Evolutionary conservation across 2,888 invertebrate species (phyloP).

Genomic region (Eumerus sabulonum): DNA sequence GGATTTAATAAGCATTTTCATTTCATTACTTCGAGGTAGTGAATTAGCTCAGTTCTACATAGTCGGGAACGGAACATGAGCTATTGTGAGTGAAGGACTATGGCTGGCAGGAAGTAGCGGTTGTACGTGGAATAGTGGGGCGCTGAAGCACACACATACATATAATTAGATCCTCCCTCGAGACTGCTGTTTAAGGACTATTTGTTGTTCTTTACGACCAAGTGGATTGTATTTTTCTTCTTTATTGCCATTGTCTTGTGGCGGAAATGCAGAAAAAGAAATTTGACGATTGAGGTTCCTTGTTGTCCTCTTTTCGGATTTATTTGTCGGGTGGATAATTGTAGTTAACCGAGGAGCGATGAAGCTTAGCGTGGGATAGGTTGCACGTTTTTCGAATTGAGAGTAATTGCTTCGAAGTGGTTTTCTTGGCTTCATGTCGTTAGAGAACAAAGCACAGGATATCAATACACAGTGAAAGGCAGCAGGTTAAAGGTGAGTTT

Average conservation of each 20-base stretch:
- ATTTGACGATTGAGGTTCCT: not conserved
- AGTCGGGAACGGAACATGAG: no score
- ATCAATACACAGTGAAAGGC: no score
- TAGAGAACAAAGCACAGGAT: no score
- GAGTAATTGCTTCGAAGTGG: no score
- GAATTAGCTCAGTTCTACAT: slow-evolving; percentile 6
- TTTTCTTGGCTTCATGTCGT: no score
- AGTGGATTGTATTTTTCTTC: slow-evolving; percentile 41
- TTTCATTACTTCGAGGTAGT: slow-evolving; percentile 53
- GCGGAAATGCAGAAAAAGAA: slow-evolving; percentile 32
- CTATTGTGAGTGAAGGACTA: slow-evolving; percentile 38
- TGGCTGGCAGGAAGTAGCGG: slow-evolving; percentile 11
- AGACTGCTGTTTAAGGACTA: slow-evolving; percentile 8
- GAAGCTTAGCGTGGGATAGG: no score
- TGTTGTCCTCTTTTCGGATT: no score
- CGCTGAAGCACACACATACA: not conserved
- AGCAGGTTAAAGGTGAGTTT: no score
- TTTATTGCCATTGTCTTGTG: slow-evolving; percentile 47
- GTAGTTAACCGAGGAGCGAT: no score
- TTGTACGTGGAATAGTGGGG: no score
- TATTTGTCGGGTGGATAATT: no score
- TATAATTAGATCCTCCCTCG: slow-evolving; percentile 42
- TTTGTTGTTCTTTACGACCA: slow-evolving; percentile 30
- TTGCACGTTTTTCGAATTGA: no score
- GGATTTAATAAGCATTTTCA: slow-evolving; percentile 65